Evolutionary conservation across 2,888 invertebrate genomes (phyloP), one percentile per base, ranked within the genome.

Genomic region (Ophion costatus): DNA sequence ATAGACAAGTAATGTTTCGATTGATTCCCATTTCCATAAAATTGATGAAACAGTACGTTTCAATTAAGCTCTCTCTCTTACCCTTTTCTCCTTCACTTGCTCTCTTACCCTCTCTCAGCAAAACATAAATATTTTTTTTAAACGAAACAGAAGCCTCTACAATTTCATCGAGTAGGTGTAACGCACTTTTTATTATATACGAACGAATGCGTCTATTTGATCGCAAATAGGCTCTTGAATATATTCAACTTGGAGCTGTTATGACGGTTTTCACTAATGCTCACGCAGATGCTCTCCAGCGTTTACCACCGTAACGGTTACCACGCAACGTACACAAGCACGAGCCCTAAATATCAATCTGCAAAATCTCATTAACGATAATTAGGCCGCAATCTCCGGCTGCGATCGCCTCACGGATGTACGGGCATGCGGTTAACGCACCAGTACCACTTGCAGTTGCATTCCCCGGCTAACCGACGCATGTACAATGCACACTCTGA

Each of bases 311-410:
- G 51, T 57, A 71, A 33, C 29, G 33, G 11, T 57, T 57, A 57
- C 71, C 57, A 71, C 71, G 69, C 33, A 57, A 67, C 69, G 51
- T 71, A 70, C 73, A 74, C 66, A 57, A 56, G 33, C 78, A 67
- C 80, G 77, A 80, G 84, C 76, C 84, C 86, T 89, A 89, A 91
- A 90, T 90, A 90, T 90, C 89, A 90, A 90, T 89, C 89, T 88
- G 84, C 87, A 83, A 88, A 89, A 89, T 89, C 88, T 90, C 88
- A 89, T 91, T 90, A 90, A 88, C 88, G 89, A 89, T 91, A 90
- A 90, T 91, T 91, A 91, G 88, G 86, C 89, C 81, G 88, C 88
- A 89, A 91, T 90, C 89, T 87, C 88, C 74, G 81, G 82, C 66
- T 85, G 79, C 64, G 75, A 88, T 86, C 86, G 83, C 73, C 78